Base-by-base conservation (phyloP, 1,140 invertebrate genomes). In the Potamilus streckersoni region DNA sequence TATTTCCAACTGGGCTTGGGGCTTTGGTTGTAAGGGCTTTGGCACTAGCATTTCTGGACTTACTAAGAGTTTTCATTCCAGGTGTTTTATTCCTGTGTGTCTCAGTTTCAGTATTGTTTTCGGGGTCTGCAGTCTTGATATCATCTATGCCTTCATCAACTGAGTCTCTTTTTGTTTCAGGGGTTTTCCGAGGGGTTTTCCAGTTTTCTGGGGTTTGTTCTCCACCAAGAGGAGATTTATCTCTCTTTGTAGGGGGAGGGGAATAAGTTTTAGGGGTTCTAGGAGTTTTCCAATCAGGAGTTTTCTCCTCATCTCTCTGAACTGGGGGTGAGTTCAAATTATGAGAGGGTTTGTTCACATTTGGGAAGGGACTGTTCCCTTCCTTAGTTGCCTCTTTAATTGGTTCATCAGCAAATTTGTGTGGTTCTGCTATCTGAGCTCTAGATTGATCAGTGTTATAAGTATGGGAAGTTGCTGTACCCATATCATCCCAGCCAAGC, bases 401-500 rank as follows among this genome's bases (percentile, higher is more conserved):
- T 20, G 62, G 73, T 57, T 74, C 49, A 49, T 69, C 31, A 31
- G 19, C 5, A 23, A 62, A 23, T 72, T 60, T 65, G 15, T 23
- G 2, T 17, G 73, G 63, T 61, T 75, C 69, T 38, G 69, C 55
- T 69, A 74, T 71, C 31, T 72, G 62, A 31, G 71, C 57, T 20
- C 73, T 55, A 19, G 75, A 77, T 23, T 56, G 59, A 14, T 71
- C 73, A 60, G 61, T 57, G 49, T 79, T 55, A 6, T 68, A 71
- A 20, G 73, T 74, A 17, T 38, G 23, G 27, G 69, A 71, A 59
- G 74, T 71, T 6, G 63, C 65, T n/a, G 74, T 72, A 19, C 79
- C 81, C 57, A 76, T 63, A 63, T 83, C 83, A 74, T 85, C 83
- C 78, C 76, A 80, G 56, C 73, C 76, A 27, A 73, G 61, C 27